A percentile compares a stretch with the other conserved stretches of the same genome.
phyloP scores from a whole-genome alignment of 2,888 invertebrate species.

The Palloptera scutellata region DNA sequence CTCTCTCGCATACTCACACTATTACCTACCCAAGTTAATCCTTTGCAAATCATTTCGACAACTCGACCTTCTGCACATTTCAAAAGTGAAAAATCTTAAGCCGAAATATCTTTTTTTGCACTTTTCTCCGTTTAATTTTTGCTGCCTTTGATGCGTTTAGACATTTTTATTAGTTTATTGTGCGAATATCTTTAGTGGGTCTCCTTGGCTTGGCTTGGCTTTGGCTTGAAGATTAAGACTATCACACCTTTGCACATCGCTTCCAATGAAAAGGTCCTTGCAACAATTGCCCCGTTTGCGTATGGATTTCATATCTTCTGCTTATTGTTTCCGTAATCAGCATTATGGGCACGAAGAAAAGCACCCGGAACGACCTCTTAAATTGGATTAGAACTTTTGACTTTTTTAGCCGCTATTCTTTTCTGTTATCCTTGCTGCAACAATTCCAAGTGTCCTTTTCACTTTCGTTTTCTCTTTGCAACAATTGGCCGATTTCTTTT shows the following conservation, averaged over 20 bases:
- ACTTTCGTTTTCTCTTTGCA: conserved; percentile 13
- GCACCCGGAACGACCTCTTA: conserved; percentile 50
- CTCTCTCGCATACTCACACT: conserved; percentile 7
- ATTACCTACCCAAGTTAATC: conserved; percentile 23
- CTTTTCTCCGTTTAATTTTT: conserved; percentile 2
- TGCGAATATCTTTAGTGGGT: conserved; percentile 42
- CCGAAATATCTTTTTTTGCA: conserved; percentile 29
- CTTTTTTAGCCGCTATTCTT: conserved; percentile 37
- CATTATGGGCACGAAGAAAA: conserved; percentile 34
- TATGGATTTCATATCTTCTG: conserved; percentile 8
- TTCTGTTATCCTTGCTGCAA: conserved; percentile 21
- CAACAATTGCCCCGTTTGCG: conserved; percentile 20
- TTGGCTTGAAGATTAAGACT: conserved; percentile 42
- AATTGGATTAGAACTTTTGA: conserved; percentile 54
- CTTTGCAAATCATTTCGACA: conserved; percentile 28
- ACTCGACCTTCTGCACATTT: neutral
- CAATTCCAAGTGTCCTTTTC: conserved; percentile 17
- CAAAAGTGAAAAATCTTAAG: conserved; percentile 46
- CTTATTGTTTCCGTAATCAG: conserved; percentile 13
- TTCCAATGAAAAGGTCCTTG: conserved; percentile 21
- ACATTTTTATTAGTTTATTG: conserved; percentile 60
- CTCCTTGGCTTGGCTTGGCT: conserved; percentile 12
- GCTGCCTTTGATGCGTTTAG: conserved; percentile 47
- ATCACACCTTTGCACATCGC: conserved; percentile 46
- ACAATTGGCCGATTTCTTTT: conserved; percentile 10